Conservation (phyloP, 2,888 invertebrate species). For the Lasioglossum zephyrum region DNA sequence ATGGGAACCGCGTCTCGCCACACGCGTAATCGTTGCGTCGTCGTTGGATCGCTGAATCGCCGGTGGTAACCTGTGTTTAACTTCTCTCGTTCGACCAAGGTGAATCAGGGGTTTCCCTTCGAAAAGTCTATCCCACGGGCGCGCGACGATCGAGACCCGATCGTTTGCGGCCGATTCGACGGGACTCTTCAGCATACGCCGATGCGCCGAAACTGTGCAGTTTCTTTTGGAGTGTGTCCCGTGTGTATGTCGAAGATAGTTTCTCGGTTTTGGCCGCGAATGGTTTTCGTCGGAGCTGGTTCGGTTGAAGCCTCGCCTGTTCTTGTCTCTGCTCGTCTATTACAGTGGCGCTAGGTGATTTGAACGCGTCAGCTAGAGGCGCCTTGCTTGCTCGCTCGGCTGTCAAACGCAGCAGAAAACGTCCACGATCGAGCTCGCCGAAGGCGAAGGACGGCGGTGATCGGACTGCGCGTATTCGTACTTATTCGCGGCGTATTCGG, state of each 20-base stretch:
- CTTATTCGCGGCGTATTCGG: too few species aligned
- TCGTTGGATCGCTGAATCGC: conserved; percentile 26
- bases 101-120: conserved; percentile 32
- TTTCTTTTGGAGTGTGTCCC: background rate
- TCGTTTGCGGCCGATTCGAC: background rate
- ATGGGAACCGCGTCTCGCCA: background rate
- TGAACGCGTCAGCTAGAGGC: conserved; percentile 5
- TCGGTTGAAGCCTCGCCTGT: background rate
- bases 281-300: background rate
- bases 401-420: background rate
- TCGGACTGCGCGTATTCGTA: background rate
- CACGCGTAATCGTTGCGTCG: conserved; percentile 19
- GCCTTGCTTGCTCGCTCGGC: background rate
- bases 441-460: conserved; percentile 3
- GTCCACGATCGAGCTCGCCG: background rate
- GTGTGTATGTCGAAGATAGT: background rate
- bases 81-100: conserved; percentile 24
- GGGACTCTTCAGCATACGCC: background rate
- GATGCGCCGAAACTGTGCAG: background rate
- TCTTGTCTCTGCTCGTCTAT: background rate
- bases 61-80: conserved; percentile 61
- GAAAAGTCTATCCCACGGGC: background rate
- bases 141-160: background rate
- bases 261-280: background rate
- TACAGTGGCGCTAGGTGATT: background rate